Percentiles rank a stretch among this genome's conserved stretches.
These are phyloP conservation scores for Oedothorax gibbosus DNA, from an alignment of 1,140 invertebrate species.

Conservation along the genomic window DNA sequence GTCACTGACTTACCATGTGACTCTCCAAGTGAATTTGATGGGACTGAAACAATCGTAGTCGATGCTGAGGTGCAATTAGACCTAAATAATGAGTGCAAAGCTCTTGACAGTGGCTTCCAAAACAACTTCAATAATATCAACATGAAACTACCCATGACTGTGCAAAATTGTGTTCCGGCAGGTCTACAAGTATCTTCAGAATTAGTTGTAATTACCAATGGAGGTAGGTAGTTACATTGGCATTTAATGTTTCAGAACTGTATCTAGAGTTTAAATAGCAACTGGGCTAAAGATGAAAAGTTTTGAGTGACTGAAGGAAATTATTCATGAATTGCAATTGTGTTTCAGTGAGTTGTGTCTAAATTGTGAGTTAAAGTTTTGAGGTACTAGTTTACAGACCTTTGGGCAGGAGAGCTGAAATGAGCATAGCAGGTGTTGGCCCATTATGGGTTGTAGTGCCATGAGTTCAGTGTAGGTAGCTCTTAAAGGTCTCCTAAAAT, in stretches of 20 bases:
- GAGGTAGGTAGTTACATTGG: slow-evolving; percentile 19
- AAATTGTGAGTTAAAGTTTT: too few species aligned
- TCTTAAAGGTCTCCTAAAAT: too few species aligned
- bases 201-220: slow-evolving; percentile 56
- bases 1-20: slow-evolving; percentile 37
- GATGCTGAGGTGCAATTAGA: slow-evolving; percentile 45
- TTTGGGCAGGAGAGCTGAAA: too few species aligned
- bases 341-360: too few species aligned
- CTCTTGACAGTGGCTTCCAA: slow-evolving; percentile 34
- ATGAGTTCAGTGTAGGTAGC: too few species aligned
- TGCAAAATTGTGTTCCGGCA: slow-evolving; percentile 48
- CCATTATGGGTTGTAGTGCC: too few species aligned
- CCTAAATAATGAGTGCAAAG: slow-evolving; percentile 45
- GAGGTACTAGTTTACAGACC: too few species aligned
- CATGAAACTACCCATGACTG: slow-evolving; percentile 38
- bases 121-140: slow-evolving; percentile 38
- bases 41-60: slow-evolving; percentile 18
- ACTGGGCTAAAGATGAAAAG: too few species aligned
- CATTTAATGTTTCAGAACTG: too few species aligned
- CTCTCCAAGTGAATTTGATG: slow-evolving; percentile 30
- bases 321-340: neutral
- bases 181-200: slow-evolving; percentile 55
- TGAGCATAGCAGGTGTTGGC: too few species aligned
- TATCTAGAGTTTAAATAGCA: too few species aligned
- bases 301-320: too few species aligned